Base-by-base conservation (phyloP, 1,140 invertebrate genomes). In the Thereuonema tuberculata region DNA sequence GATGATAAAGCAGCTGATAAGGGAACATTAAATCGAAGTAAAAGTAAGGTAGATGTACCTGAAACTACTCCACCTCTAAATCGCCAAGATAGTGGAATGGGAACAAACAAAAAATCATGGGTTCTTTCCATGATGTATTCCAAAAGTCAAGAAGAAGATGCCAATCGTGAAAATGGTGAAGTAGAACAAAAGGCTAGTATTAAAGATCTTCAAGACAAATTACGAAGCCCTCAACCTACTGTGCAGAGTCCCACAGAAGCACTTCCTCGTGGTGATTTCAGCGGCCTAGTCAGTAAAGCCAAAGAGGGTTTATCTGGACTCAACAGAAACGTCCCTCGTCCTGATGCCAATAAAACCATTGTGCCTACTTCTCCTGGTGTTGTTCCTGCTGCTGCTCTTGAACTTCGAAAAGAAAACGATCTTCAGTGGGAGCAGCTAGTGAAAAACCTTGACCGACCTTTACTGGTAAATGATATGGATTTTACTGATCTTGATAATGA, bases 341-440 rank as follows among this genome's bases (percentile, higher is more conserved):
- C 9, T 9, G 53, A 55, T 26, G 24, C 17, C 17, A 50, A 24
- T 50, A 26, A 26, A 55, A 55, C 29, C 43, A 21, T 52, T 78
- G 24, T 75, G 77, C 9, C 81, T 81, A 69, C 72, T 81, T 54
- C 70, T 78, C 14, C 67, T 62, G 60, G 63, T 62, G 50, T 67
- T 62, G 58, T 60, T n/a, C n/a, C 70, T 78, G 12, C 67, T 62
- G 60, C 64, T 62, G 50, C 67, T 62, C 57, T 60, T n/a, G 87
- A 91, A 67, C 74, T 81, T 1, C 89, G 90, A 74, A 89, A 92
- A 71, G 91, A 95, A 73, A 93, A 88, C 68, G 92, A 96, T 68
- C 74, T 95, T 0, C 88, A 93, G 67, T 98, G 95, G 95, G 93
- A 98, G 67, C 87, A 92, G 65, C 73, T 94, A 58, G 82, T 89